A percentile compares a stretch with the other conserved stretches of the same genome.
phyloP scores from a whole-genome alignment of 2,797 vertebrate species.

The Micropoecilia bifurca region DNA sequence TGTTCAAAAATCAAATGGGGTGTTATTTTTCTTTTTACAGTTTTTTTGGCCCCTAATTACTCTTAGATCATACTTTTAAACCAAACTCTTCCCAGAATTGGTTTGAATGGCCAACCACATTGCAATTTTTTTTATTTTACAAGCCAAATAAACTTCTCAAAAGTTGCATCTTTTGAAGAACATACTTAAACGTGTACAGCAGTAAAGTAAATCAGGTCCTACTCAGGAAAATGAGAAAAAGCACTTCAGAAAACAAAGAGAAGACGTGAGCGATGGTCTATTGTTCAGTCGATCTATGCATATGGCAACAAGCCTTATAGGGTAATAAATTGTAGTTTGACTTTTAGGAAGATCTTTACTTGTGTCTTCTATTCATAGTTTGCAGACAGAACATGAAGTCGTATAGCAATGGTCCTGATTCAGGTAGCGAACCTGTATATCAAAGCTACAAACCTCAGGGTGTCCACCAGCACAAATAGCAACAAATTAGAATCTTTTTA shows the following conservation, averaged over 20 bases:
- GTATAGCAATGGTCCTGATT: too few relatives aligned
- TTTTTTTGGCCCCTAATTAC: not conserved
- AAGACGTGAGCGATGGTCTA: fast-evolving
- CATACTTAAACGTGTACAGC: too few relatives aligned
- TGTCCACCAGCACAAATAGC: too few relatives aligned
- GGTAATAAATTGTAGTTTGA: not conserved
- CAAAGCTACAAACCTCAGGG: not conserved
- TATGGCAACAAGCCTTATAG: not conserved
- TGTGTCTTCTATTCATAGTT: not conserved
- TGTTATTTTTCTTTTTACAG: too few relatives aligned
- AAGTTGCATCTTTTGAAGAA: not conserved
- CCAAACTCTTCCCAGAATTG: not conserved
- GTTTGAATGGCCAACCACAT: not conserved
- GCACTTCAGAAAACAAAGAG: not conserved
- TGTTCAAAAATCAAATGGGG: not conserved
- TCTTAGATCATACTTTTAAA: not conserved
- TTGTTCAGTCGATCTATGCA: not conserved
- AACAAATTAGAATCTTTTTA: not conserved
- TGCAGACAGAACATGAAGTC: too few relatives aligned
- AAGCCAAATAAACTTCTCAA: not conserved
- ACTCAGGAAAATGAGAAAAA: not conserved
- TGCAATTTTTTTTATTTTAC: not conserved
- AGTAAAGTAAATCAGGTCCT: not conserved
- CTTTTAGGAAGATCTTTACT: not conserved
- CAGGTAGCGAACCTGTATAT: not conserved